Evolutionary conservation across 2,888 invertebrate species (phyloP).

Genomic region (Noctua fimbriata): DNA sequence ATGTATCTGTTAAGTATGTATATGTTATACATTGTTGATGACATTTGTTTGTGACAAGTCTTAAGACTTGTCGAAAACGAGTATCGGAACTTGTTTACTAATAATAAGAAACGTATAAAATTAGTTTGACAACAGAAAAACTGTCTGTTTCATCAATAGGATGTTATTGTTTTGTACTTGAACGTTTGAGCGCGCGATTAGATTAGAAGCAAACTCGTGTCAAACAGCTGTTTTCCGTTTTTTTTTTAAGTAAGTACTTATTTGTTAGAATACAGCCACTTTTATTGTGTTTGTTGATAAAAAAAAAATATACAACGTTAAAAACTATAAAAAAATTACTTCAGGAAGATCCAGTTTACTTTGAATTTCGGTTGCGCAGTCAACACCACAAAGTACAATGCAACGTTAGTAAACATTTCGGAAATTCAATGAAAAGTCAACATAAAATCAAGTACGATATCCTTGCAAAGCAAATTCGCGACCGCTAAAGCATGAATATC

Average conservation of each 20-base stretch:
- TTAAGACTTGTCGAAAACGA: neutral
- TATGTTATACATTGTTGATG: too few relatives aligned
- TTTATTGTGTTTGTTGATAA: neutral
- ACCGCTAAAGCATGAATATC: constrained; percentile 3
- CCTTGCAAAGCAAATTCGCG: neutral
- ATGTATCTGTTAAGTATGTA: too few relatives aligned
- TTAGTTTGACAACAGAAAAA: constrained; percentile 17
- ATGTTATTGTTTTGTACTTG: neutral
- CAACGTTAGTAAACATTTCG: neutral
- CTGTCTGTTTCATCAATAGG: neutral
- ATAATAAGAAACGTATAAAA: neutral
- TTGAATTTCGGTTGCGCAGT: neutral
- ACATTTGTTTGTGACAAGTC: too few relatives aligned
- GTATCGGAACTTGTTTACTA: neutral
- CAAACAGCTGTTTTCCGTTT: constrained; percentile 24
- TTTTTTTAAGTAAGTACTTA: neutral
- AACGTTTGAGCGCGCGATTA: constrained; percentile 20
- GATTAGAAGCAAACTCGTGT: neutral
- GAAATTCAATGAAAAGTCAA: neutral
- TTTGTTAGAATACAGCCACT: neutral
- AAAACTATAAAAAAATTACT: neutral
- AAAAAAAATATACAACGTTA: neutral
- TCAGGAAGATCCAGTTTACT: neutral
- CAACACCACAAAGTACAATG: neutral
- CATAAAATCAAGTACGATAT: neutral